These are phyloP conservation scores for Phyllotreta striolata DNA, from an alignment of 2,888 invertebrate species.

Conservation along the genomic window DNA sequence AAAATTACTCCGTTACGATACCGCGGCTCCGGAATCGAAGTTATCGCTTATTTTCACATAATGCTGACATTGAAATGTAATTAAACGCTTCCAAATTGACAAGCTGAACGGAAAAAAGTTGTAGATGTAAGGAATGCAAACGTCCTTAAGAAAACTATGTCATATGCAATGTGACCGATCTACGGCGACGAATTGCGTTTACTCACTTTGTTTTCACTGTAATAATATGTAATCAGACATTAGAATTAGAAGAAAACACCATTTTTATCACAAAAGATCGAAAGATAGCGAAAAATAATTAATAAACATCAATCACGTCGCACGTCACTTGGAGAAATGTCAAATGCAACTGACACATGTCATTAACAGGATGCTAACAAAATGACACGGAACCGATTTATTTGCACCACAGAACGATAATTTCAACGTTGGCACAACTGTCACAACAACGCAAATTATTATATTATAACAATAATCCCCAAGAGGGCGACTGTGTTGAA, in stretches of 20 bases:
- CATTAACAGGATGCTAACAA: conserved; percentile 10
- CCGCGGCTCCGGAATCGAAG: conserved; percentile 2
- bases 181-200: conserved; percentile 5
- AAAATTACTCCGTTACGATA: background rate
- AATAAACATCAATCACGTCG: conserved; percentile 37
- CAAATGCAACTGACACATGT: conserved; percentile 7
- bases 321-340: conserved; percentile 29
- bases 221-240: conserved; percentile 30
- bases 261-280: conserved; percentile 42
- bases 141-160: conserved; percentile 31
- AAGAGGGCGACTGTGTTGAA: no score
- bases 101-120: conserved; percentile 25
- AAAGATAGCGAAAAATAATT: conserved; percentile 39
- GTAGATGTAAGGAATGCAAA: conserved; percentile 27
- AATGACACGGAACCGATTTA: background rate
- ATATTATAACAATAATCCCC: no score
- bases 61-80: conserved; percentile 30
- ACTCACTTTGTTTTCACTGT: conserved; percentile 31
- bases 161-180: conserved; percentile 21
- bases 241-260: conserved; percentile 39
- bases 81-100: conserved; percentile 26
- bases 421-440: no score
- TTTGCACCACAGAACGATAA: no score
- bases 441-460: no score
- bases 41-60: conserved; percentile 13